Conservation (phyloP, 2,888 invertebrate genomes). For the Pteria penguin region DNA sequence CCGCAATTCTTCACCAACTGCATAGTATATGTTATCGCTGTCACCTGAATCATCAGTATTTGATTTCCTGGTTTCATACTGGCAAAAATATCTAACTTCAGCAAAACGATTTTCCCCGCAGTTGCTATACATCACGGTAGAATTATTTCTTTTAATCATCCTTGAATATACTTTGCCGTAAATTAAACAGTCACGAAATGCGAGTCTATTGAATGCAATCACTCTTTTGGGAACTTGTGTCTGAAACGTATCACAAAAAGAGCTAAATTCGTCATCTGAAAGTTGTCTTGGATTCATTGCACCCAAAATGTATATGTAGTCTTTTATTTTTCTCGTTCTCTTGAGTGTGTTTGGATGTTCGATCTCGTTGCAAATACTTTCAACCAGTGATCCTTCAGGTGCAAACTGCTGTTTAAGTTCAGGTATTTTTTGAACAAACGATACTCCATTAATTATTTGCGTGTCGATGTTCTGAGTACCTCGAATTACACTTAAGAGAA, state of each 20-base stretch:
- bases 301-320: constrained; percentile 3
- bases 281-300: not conserved
- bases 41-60: too few relatives aligned
- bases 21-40: too few relatives aligned
- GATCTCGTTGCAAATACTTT: not conserved
- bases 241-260: not conserved
- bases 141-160: constrained; percentile 20
- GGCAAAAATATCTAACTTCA: constrained; percentile 8
- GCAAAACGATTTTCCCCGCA: not conserved
- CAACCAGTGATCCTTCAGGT: not conserved
- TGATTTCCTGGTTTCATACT: too few relatives aligned
- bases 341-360: not conserved
- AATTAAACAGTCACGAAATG: not conserved
- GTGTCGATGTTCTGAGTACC: constrained; percentile 45
- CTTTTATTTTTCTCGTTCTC: not conserved
- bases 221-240: not conserved
- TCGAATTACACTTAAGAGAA: constrained; percentile 27
- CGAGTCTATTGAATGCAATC: not conserved
- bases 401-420: not conserved
- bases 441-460: constrained; percentile 31
- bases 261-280: not conserved
- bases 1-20: too few relatives aligned
- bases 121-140: not conserved
- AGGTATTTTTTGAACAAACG: constrained; percentile 36
- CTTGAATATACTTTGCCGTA: not conserved